Evolutionary conservation across 2,888 invertebrate species (phyloP).

Genomic region (Pammene aurita): DNA sequence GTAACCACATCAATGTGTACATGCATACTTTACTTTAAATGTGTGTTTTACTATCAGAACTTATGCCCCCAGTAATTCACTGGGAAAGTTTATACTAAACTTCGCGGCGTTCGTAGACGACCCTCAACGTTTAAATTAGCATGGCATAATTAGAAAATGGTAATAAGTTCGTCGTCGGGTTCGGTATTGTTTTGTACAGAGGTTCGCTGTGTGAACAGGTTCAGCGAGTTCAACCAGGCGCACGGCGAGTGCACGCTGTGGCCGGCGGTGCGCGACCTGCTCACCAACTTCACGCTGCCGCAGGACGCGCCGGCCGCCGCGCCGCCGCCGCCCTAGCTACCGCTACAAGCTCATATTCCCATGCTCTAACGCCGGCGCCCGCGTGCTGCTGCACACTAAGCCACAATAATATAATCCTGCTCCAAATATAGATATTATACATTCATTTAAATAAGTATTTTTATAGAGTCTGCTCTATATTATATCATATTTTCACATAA

Average conservation of each 20-base stretch:
- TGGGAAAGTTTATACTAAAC: no score
- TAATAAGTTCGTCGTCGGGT: no score
- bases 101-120: no score
- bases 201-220: constrained; percentile 64
- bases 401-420: background rate
- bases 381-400: background rate
- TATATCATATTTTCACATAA: background rate
- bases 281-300: constrained; percentile 92
- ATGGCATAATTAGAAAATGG: no score
- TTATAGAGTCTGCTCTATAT: background rate
- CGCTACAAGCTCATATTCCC: constrained; percentile 34
- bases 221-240: constrained; percentile 88
- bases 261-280: constrained; percentile 94
- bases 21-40: no score
- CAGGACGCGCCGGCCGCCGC: constrained; percentile 86
- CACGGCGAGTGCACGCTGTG: constrained; percentile 96
- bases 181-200: no score
- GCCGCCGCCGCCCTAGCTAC: constrained; percentile 65
- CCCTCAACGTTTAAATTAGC: no score
- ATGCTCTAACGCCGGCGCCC: constrained; percentile 28
- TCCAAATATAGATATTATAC: constrained; percentile 7
- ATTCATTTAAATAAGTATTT: constrained; percentile 1
- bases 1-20: constrained; percentile 50
- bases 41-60: no score
- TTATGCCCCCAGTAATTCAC: no score